Conservation (phyloP, 1,140 invertebrate species). For the Bombus breviceps region DNA sequence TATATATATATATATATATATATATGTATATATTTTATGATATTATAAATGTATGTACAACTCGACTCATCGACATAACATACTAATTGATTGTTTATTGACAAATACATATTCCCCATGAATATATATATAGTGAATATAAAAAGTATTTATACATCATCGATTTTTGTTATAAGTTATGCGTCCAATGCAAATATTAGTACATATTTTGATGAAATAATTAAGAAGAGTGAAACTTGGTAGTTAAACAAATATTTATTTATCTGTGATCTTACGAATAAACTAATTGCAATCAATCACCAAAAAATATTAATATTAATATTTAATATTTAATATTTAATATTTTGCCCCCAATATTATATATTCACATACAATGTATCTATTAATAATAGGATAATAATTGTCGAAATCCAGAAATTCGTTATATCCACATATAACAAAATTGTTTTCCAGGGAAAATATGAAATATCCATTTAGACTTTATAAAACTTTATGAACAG, state of each 20-base stretch:
- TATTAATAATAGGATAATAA: too few relatives aligned
- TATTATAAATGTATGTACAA: slow-evolving; percentile 18
- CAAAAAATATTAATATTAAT: too few relatives aligned
- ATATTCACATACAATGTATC: too few relatives aligned
- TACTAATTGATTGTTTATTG: slow-evolving; percentile 11
- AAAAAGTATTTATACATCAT: slow-evolving; percentile 14
- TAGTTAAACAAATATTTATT: not conserved
- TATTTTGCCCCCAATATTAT: too few relatives aligned
- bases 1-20: too few relatives aligned
- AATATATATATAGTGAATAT: slow-evolving; percentile 13
- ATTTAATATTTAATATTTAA: too few relatives aligned
- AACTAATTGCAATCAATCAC: too few relatives aligned
- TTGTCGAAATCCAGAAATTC: too few relatives aligned
- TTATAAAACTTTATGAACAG: too few relatives aligned
- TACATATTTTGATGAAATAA: not conserved
- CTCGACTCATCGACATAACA: not conserved
- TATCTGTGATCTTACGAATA: not conserved
- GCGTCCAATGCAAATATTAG: slow-evolving; percentile 1
- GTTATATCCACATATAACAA: too few relatives aligned
- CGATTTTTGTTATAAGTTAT: not conserved
- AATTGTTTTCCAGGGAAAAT: too few relatives aligned
- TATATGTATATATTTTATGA: not conserved
- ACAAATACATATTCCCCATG: slow-evolving; percentile 6
- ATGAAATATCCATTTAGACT: too few relatives aligned
- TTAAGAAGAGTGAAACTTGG: not conserved